Evolutionary conservation across 2,888 invertebrate species (phyloP).

Genomic region (Myathropa florea): DNA sequence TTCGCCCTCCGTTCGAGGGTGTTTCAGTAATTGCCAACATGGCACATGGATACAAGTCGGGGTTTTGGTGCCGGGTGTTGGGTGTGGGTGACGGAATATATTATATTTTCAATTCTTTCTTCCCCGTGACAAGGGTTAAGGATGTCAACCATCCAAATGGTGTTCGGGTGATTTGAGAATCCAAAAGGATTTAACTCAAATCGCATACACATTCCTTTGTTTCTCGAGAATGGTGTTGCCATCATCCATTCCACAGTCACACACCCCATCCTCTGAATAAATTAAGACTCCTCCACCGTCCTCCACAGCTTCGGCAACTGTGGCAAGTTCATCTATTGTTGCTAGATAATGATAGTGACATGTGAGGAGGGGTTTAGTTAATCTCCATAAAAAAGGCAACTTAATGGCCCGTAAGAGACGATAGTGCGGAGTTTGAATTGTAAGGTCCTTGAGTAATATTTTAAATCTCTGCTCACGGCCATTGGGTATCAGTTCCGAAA

Average conservation of each 20-base stretch:
- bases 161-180: constrained; percentile 32
- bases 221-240: not conserved
- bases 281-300: not conserved
- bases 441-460: not conserved
- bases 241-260: not conserved
- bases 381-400: constrained; percentile 26
- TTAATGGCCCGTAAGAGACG: constrained; percentile 52
- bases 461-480: constrained; percentile 11
- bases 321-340: constrained; percentile 25
- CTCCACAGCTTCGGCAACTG: not conserved
- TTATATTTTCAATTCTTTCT: constrained; percentile 32
- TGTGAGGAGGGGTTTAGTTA: constrained; percentile 36
- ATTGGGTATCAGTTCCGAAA: constrained; percentile 18
- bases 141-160: not conserved
- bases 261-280: not conserved
- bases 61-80: not conserved
- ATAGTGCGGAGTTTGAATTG: constrained; percentile 18
- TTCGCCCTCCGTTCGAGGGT: not conserved
- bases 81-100: not conserved
- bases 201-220: constrained; percentile 41
- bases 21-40: constrained; percentile 47
- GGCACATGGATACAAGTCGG: not conserved
- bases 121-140: constrained; percentile 41
- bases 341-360: constrained; percentile 44
- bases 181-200: constrained; percentile 38